Evolutionary conservation across 2,888 invertebrate genomes (phyloP), one percentile per base, ranked within the genome.

Genomic region (Drosophila neonasuta): DNA sequence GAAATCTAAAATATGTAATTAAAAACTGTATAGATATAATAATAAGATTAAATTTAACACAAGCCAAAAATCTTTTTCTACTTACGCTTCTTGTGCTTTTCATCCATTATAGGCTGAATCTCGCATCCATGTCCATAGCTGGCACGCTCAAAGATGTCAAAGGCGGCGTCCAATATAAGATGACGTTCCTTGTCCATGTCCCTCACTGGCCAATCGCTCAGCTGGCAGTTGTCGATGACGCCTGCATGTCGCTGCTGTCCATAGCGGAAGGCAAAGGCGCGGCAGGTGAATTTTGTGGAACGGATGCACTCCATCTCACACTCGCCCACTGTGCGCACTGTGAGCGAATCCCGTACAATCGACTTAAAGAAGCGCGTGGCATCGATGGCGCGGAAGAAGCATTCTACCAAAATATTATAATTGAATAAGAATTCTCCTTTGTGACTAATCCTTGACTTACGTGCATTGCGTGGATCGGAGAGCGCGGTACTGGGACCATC

Each of bases 111-210:
- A 44, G 93, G 92, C 62, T 94, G 94, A 0, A 95, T 93, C 88
- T 96, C 96, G 79, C 96, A 96, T 0, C 96, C 96, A 56, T 95
- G 93, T 0, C 96, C 96, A 79, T 94, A 96, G 88, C 96, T 96
- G 0, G 95, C 96, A 45, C 96, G 91, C 67, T 96, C 94, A 77
- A 96, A 96, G 24, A 96, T 90, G 89, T 96, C 96, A 61, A 95
- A 95, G 0, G 94, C 93, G 1, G 92, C 91, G 70, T 94, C 94
- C 4, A 93, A 91, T 44, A 94, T 91, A 24, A 94, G 91, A 87
- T 94, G 92, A 1, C 91, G 89, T 41, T 91, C 90, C 45, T 93
- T 92, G 81, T 94, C 92, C 62, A 96, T 92, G 46, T 95, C 95
- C 17, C 92, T 91, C 5, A 93, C 93, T 0, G 94, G 93, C 91